A percentile compares a stretch with the other conserved stretches of the same genome.
phyloP scores from a whole-genome alignment of 2,113 vertebrate genomes.

The Anolis sagrei region DNA sequence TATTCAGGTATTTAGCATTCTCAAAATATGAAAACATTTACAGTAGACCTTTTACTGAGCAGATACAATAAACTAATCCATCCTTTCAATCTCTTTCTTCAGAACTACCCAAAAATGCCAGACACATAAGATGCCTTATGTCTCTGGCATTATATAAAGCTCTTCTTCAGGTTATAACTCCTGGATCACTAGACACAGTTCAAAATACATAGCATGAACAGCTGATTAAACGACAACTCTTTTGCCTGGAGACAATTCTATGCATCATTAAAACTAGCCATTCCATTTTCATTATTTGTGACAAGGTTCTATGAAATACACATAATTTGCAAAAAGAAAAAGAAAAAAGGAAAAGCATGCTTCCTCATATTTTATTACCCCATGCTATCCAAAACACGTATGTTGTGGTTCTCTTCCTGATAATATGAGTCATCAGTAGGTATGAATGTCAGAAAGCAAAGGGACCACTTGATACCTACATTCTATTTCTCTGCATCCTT shows the following conservation, averaged over 20 bases:
- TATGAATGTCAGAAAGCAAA: not conserved
- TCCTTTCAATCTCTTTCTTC: not conserved
- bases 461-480: not conserved
- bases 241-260: conserved; percentile 32
- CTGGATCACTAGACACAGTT: conserved; percentile 14
- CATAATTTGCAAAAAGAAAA: not conserved
- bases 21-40: not conserved
- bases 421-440: not conserved
- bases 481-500: too few relatives aligned
- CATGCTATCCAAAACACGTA: not conserved
- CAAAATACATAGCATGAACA: conserved; percentile 25
- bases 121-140: not conserved
- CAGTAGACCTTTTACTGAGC: not conserved
- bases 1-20: not conserved
- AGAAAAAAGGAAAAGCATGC: not conserved
- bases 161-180: conserved; percentile 4
- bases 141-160: not conserved
- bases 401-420: not conserved
- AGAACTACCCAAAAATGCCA: not conserved
- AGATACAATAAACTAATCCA: not conserved
- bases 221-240: conserved; percentile 26
- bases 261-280: conserved; percentile 28
- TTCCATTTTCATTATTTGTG: conserved; percentile 26
- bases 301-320: conserved; percentile 18
- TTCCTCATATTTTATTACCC: not conserved